Conservation (phyloP, 2,113 vertebrate species). For the Trachemys scripta region DNA sequence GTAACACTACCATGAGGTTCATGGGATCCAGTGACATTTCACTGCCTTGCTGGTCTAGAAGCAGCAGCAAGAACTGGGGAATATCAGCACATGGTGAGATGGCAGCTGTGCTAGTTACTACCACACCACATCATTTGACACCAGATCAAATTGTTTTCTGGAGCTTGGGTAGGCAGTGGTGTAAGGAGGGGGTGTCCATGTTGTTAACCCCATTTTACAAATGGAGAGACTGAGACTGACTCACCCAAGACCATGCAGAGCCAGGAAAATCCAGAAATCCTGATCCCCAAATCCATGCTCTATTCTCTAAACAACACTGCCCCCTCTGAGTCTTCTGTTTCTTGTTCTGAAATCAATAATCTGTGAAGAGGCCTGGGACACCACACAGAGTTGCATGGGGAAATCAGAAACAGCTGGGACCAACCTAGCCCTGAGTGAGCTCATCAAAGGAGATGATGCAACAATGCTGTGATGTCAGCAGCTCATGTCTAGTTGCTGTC, state of each 20-base stretch:
- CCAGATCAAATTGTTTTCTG: neutral
- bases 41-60: slow-evolving; percentile 40
- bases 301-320: neutral
- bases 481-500: neutral
- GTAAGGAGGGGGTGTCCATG: fast-evolving
- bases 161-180: neutral
- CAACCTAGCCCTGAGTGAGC: neutral
- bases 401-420: neutral
- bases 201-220: slow-evolving; percentile 44
- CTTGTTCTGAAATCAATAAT: neutral
- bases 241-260: slow-evolving; percentile 6
- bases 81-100: neutral
- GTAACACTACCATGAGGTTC: neutral
- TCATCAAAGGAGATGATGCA: neutral
- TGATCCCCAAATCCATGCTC: neutral
- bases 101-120: slow-evolving; percentile 42
- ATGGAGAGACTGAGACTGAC: slow-evolving; percentile 16
- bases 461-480: neutral
- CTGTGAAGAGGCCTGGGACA: neutral
- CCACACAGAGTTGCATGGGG: neutral
- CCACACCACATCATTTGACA: slow-evolving; percentile 1
- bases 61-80: slow-evolving; percentile 37
- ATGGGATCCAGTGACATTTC: neutral
- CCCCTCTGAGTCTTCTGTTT: neutral
- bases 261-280: neutral